Percentiles rank a stretch among this genome's conserved stretches.
phyloP scores from a whole-genome alignment of 2,888 invertebrate genomes.

The Orgyia antiqua region DNA sequence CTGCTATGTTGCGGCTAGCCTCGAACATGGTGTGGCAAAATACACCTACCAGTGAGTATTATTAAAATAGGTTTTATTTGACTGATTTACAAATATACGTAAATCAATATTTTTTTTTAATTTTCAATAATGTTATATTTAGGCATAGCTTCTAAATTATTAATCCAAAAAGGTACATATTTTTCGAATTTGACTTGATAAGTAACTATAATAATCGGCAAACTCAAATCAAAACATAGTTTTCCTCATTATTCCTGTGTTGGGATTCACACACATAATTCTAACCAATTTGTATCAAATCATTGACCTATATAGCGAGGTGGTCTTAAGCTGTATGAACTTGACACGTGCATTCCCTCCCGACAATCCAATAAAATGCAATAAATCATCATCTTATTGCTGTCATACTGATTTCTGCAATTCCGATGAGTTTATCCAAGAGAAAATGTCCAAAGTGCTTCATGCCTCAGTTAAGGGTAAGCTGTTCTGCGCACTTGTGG shows the following conservation, averaged over 20 bases:
- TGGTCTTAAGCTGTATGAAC: slow-evolving; percentile 78
- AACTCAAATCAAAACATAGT: slow-evolving; percentile 57
- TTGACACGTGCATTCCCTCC: slow-evolving; percentile 74
- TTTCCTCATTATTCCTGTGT: slow-evolving; percentile 10
- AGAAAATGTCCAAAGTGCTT: slow-evolving; percentile 49
- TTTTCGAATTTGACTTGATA: slow-evolving; percentile 16
- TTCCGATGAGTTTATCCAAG: slow-evolving; percentile 53
- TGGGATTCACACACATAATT: slow-evolving; percentile 30
- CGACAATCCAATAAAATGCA: slow-evolving; percentile 63
- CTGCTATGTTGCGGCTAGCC: slow-evolving; percentile 88
- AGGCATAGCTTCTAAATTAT: slow-evolving; percentile 12
- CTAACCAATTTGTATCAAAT: slow-evolving; percentile 56
- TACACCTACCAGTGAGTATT: slow-evolving; percentile 87
- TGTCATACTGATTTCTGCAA: slow-evolving; percentile 68
- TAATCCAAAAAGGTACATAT: slow-evolving; percentile 39
- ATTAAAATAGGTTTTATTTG: slow-evolving; percentile 3
- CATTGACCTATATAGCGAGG: slow-evolving; percentile 61
- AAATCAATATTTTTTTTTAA: slow-evolving; percentile 8
- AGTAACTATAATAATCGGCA: slow-evolving; percentile 44
- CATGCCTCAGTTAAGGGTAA: slow-evolving; percentile 57
- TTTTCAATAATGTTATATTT: slow-evolving; percentile 8
- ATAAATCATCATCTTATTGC: slow-evolving; percentile 59
- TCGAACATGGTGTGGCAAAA: slow-evolving; percentile 79
- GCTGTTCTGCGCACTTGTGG: slow-evolving; percentile 52
- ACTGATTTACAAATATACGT: not conserved